Percentiles rank a stretch among this genome's conserved stretches.
Evolutionary conservation across 1,140 invertebrate genomes (phyloP).

Genomic region (Penaeus chinensis): DNA sequence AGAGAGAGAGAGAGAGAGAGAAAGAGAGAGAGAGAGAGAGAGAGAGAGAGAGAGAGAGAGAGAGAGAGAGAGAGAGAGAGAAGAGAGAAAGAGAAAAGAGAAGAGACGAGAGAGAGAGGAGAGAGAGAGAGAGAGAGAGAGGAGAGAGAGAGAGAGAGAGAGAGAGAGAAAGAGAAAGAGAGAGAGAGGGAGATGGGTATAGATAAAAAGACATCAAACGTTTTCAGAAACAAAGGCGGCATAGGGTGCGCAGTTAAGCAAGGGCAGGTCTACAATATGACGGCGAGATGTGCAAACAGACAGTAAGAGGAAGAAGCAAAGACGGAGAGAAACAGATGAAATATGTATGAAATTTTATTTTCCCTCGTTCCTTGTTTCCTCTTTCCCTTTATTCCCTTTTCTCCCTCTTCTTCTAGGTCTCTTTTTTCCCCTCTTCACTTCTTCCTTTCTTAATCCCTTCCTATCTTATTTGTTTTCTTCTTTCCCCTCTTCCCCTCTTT

Average conservation of each 20-base stretch:
- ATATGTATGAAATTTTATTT: background rate
- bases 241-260: background rate
- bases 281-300: no score
- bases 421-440: background rate
- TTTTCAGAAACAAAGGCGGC: background rate
- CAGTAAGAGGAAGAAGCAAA: no score
- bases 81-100: background rate
- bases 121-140: background rate
- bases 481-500: no score
- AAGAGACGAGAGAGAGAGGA: slow-evolving; percentile 8
- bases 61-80: background rate
- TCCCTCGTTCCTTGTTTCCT: background rate
- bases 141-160: background rate
- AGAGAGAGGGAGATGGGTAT: background rate
- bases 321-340: no score
- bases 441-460: no score
- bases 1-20: slow-evolving; percentile 29
- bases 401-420: background rate
- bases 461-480: no score
- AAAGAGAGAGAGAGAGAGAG: slow-evolving; percentile 31
- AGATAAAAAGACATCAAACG: background rate
- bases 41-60: slow-evolving; percentile 29
- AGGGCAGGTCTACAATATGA: background rate
- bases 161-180: background rate
- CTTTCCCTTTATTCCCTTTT: background rate